Evolutionary conservation across 2,888 invertebrate genomes (phyloP), one percentile per base, ranked within the genome.

Genomic region (Diarsia rubi): DNA sequence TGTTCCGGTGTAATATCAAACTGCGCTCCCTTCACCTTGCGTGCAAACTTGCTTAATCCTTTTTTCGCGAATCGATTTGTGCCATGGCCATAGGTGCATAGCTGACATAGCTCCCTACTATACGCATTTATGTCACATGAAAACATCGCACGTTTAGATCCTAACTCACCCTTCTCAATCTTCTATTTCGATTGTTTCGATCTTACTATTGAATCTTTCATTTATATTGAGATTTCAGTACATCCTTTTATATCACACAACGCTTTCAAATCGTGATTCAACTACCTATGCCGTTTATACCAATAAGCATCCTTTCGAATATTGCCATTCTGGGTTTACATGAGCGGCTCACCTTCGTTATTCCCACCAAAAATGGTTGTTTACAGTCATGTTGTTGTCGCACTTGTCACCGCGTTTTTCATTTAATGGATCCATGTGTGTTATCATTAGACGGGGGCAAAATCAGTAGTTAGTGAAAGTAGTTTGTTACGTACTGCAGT

Each of bases 401-500:
- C n/a, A n/a, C n/a, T n/a, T n/a, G n/a, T 37, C 44, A 60, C 57
- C n/a, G 57, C 27, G 31, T 45, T 16, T 73, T 63, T 73, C 37
- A 54, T 81, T 65, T 60, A 63, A 21, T 49, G 45, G 62, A 59
- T 79, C 31, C 67, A 72, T 75, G 49, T 74, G 72, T 72, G 72
- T 84, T 69, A 86, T 84, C 71, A 82, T 80, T 75, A 88, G 70
- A 82, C 81, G 84, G 81, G 87, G 85, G 89, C 86, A 89, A 90
- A 89, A 91, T 91, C 88, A 87, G 88, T 89, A 78, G 87, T 81
- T 83, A 90, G 94, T 92, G 94, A 95, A 95, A 95, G 94, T 93
- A 87, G 93, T 91, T 89, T 86, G 83, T 90, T 92, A 90, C 90
- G 86, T 89, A 89, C 86, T 87, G 83, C 89, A 87, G 83, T 90